Conservation (phyloP, 2,888 invertebrate genomes). For the Leptinotarsa juncta region DNA sequence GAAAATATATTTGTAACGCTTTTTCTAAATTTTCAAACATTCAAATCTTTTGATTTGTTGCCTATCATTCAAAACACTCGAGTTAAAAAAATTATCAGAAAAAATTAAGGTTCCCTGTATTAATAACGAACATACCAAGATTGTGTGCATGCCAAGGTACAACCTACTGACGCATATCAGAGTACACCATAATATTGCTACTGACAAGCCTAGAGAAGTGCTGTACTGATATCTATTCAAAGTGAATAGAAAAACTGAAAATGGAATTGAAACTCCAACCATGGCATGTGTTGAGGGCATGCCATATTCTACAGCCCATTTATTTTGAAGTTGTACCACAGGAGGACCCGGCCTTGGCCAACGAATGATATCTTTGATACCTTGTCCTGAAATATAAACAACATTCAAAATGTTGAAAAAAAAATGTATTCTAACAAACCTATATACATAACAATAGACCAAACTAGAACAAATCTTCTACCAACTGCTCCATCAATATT, state of each 20-base stretch:
- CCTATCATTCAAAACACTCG: too few relatives aligned
- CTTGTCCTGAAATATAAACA: constrained; percentile 74
- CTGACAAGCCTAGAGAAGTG: constrained; percentile 69
- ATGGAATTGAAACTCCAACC: constrained; percentile 89
- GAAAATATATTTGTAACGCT: too few relatives aligned
- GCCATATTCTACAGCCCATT: constrained; percentile 93
- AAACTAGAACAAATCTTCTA: constrained; percentile 82
- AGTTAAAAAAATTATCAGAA: too few relatives aligned
- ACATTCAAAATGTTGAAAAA: background rate
- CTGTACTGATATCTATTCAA: constrained; percentile 83
- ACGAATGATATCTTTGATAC: constrained; percentile 86
- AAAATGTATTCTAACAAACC: constrained; percentile 68
- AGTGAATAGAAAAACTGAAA: constrained; percentile 84
- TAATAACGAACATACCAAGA: constrained; percentile 73
- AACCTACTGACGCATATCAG: constrained; percentile 87
- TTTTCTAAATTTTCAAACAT: too few relatives aligned
- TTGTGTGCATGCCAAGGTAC: constrained; percentile 94
- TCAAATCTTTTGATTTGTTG: too few relatives aligned
- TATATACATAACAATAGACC: constrained; percentile 87
- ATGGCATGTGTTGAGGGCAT: constrained; percentile 97
- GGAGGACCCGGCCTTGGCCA: constrained; percentile 91
- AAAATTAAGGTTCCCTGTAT: too few relatives aligned
- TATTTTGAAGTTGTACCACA: constrained; percentile 83
- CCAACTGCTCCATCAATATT: constrained; percentile 91
- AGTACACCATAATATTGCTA: constrained; percentile 77